A percentile compares a stretch with the other conserved stretches of the same genome.
These are phyloP conservation scores for Lucinisca nassula DNA, from an alignment of 2,888 invertebrate species.

Conservation along the genomic window DNA sequence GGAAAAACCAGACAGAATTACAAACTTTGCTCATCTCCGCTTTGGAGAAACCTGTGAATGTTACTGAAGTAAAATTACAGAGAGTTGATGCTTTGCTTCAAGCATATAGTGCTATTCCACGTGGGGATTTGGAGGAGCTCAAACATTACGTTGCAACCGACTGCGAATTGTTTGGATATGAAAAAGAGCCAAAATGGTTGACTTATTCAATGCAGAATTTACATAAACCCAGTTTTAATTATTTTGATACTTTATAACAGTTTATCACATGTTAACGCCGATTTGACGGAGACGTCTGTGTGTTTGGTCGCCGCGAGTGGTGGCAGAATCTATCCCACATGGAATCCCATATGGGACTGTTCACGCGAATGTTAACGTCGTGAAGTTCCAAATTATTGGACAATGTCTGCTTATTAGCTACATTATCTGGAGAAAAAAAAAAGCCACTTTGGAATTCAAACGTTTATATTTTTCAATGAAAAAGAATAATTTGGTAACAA, in stretches of 20 bases:
- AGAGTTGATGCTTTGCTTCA: neutral
- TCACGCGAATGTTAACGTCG: too few species aligned
- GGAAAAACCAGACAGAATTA: neutral
- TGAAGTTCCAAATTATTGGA: too few species aligned
- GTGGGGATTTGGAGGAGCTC: neutral
- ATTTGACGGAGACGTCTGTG: too few species aligned
- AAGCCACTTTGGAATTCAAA: too few species aligned
- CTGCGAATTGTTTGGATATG: neutral
- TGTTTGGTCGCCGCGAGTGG: too few species aligned
- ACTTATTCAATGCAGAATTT: neutral
- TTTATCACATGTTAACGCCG: too few species aligned
- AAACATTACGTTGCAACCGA: neutral
- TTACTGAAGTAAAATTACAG: neutral
- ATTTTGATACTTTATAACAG: neutral
- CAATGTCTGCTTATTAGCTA: too few species aligned
- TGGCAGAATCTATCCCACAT: too few species aligned
- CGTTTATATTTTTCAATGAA: too few species aligned
- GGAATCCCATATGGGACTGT: too few species aligned
- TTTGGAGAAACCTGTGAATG: neutral
- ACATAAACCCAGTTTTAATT: neutral
- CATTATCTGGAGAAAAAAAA: too few species aligned
- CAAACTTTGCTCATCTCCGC: neutral
- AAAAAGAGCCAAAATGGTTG: neutral
- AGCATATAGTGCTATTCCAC: neutral
- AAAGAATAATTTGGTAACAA: too few species aligned